These are phyloP conservation scores for Vespertilio murinus DNA, from an alignment of 2,797 vertebrate species.

Conservation along the genomic window DNA sequence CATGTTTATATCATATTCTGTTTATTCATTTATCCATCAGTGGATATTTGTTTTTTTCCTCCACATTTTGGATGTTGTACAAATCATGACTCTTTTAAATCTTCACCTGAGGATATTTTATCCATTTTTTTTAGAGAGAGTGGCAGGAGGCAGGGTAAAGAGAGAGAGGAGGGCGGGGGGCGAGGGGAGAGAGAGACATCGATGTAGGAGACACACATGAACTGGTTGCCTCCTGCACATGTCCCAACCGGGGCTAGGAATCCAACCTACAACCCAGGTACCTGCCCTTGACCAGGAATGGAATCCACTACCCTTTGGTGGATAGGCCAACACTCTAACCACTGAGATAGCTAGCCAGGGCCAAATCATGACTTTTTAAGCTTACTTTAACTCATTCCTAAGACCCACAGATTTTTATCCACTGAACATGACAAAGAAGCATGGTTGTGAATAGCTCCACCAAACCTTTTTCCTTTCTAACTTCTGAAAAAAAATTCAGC, in stretches of 20 bases:
- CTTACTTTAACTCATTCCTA: neutral
- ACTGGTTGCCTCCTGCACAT: neutral
- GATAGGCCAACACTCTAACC: neutral
- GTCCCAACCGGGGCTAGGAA: neutral
- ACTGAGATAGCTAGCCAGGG: neutral
- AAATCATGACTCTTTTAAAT: neutral
- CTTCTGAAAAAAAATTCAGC: neutral
- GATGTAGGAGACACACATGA: neutral
- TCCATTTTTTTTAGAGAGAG: neutral
- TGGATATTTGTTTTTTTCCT: neutral
- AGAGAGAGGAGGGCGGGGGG: neutral
- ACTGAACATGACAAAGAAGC: neutral
- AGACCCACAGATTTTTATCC: neutral
- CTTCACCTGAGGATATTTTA: neutral
- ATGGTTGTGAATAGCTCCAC: neutral
- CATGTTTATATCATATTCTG: neutral
- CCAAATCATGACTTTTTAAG: slow-evolving; percentile 19
- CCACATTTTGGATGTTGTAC: neutral
- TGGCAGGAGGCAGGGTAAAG: neutral
- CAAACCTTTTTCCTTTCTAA: neutral
- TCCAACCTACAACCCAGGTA: neutral
- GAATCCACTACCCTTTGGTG: neutral
- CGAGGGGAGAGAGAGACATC: neutral
- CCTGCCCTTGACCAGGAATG: neutral
- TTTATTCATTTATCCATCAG: neutral